These are phyloP conservation scores for Allobates femoralis DNA, from an alignment of 2,797 vertebrate genomes.

Conservation along the genomic window DNA sequence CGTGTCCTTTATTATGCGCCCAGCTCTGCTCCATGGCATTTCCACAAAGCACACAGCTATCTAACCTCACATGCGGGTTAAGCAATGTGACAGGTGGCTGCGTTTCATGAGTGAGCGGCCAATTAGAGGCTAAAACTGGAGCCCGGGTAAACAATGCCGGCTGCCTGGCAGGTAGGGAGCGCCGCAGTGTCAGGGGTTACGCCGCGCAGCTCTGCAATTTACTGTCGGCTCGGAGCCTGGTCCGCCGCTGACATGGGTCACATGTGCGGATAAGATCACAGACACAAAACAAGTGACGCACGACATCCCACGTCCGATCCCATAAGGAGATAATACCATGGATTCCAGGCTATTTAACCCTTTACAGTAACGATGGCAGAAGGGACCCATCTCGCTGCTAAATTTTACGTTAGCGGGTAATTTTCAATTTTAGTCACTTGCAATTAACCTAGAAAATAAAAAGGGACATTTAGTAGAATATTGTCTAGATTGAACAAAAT, in stretches of 20 bases:
- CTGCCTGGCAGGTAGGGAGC: slow-evolving; percentile 42
- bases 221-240: slow-evolving; percentile 12
- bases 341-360: neutral
- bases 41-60: slow-evolving; percentile 69
- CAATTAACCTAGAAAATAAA: no score
- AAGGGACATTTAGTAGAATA: no score
- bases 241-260: slow-evolving; percentile 32
- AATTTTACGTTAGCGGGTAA: no score
- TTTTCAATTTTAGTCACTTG: no score
- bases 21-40: slow-evolving; percentile 67
- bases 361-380: neutral
- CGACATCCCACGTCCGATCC: neutral
- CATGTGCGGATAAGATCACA: slow-evolving; percentile 37
- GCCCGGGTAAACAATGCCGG: slow-evolving; percentile 52
- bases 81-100: slow-evolving; percentile 58
- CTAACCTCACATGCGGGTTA: slow-evolving; percentile 61
- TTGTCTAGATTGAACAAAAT: no score
- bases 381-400: no score
- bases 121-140: slow-evolving; percentile 52
- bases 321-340: neutral
- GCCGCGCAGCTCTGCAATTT: slow-evolving; percentile 33
- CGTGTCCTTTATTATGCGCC: slow-evolving; percentile 63
- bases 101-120: slow-evolving; percentile 54
- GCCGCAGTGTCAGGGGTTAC: slow-evolving; percentile 36
- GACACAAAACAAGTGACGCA: neutral